Base-by-base conservation (phyloP, 64 coral and sea anemone genomes). In the Catalaphyllia jardinei region DNA sequence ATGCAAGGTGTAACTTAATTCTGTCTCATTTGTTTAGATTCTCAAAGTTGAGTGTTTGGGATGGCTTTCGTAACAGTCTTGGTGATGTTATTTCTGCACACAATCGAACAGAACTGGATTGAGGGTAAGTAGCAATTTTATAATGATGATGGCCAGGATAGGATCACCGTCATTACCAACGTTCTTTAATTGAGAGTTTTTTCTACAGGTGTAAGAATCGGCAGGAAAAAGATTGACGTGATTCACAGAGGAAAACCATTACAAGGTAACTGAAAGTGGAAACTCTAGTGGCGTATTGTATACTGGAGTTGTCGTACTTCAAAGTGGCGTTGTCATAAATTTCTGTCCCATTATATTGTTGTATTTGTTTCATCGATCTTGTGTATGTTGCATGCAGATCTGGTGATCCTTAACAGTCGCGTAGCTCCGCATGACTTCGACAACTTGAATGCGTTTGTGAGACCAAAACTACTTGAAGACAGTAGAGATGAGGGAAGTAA, bases 401-500 rank as follows among this genome's bases (percentile, higher is more conserved):
- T 96, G 90, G 90, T 83, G 57, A 89, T 42, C 13, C 79, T 88
- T 3, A 79, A 79, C n/a, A 29, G 77, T 39, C 74, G 61, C 27
- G 33, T 96, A 28, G 86, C 88, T 75, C 82, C 86, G 69, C 86
- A 92, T 71, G 94, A 96, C 20, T 71, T 96, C 12, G 84, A 88
- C 22, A 25, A 64, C 49, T 88, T 96, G n/a, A 79, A 82, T 35
- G 86, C 88, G 59, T 79, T 87, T 69, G 76, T 96, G 39, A 60
- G 78, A 86, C 94, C 94, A 8, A 96, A 89, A 62, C 74, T 96
- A 46, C 65, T 92, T 24, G 91, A 96, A 19, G 94, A 96, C 77
- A 88, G 87, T 30, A 79, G 84, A 14, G 80, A 92, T 62, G 90
- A 96, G 39, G 88, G 94, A 92, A 51, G 94, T 96, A 92, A 96